Conservation (phyloP, 2,888 invertebrate genomes). For the Cistogaster globosa region DNA sequence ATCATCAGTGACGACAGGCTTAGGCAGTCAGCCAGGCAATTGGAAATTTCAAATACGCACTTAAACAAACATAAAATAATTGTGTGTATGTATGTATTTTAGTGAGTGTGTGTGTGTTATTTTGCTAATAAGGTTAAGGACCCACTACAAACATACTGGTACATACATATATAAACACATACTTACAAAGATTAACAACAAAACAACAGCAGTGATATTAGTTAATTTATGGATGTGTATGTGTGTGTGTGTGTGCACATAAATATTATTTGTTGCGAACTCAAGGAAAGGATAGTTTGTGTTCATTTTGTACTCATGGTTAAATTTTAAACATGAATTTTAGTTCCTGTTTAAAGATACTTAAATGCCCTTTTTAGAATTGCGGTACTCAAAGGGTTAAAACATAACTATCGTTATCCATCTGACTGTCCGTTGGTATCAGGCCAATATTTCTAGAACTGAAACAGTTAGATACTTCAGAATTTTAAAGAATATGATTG, state of each 20-base stretch:
- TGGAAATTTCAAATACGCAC: background rate
- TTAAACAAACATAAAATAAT: background rate
- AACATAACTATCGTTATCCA: no score
- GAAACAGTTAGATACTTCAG: no score
- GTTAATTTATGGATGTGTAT: background rate
- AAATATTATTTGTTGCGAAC: background rate
- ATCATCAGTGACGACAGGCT: conserved; percentile 56
- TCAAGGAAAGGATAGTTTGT: background rate
- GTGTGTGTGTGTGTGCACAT: background rate
- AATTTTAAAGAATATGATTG: no score
- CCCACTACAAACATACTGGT: background rate
- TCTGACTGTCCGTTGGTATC: no score
- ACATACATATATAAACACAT: background rate
- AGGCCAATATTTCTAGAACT: no score
- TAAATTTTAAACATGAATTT: no score
- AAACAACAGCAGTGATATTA: conserved; percentile 15
- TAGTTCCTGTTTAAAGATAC: no score
- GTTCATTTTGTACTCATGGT: no score
- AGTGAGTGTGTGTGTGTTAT: background rate
- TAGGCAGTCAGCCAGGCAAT: conserved; percentile 6
- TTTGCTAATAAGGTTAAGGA: background rate
- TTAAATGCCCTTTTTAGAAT: no score
- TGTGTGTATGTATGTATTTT: background rate
- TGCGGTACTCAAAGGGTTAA: no score
- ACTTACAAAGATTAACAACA: conserved; percentile 12